These are phyloP conservation scores for Macrotis lagotis DNA, from an alignment of 2,113 vertebrate genomes.

Conservation along the genomic window DNA sequence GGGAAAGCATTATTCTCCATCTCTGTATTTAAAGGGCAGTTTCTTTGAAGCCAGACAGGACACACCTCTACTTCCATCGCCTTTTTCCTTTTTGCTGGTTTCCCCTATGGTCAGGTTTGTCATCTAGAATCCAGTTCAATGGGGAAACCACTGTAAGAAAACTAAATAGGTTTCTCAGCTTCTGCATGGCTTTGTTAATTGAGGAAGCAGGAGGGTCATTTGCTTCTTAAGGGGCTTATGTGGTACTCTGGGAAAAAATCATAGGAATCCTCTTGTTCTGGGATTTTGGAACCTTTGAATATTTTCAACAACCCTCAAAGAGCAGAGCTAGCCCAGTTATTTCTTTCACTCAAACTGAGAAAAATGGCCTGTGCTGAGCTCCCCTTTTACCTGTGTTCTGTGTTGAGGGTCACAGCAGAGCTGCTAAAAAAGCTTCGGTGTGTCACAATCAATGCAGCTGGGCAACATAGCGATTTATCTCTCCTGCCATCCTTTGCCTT, in stretches of 20 bases:
- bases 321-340: constrained; percentile 37
- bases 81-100: constrained; percentile 54
- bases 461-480: constrained; percentile 48
- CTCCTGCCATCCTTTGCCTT: constrained; percentile 9
- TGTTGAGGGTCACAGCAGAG: neutral
- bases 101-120: constrained; percentile 67
- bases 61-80: constrained; percentile 44
- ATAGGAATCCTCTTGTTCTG: constrained; percentile 21
- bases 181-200: constrained; percentile 75
- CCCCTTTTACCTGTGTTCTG: neutral
- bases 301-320: constrained; percentile 36
- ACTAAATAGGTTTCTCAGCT: constrained; percentile 74
- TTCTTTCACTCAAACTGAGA: constrained; percentile 39
- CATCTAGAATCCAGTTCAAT: constrained; percentile 66
- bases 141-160: constrained; percentile 70
- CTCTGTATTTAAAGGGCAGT: constrained; percentile 62
- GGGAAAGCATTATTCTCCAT: constrained; percentile 49
- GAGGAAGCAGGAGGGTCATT: constrained; percentile 58
- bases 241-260: constrained; percentile 8
- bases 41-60: constrained; percentile 62
- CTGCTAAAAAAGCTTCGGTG: constrained; percentile 37
- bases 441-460: constrained; percentile 51
- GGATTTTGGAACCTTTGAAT: constrained; percentile 28
- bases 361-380: neutral
- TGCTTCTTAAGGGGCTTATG: constrained; percentile 64